Evolutionary conservation across 2,797 vertebrate genomes (phyloP).

Genomic region (Intellagama lesueurii): DNA sequence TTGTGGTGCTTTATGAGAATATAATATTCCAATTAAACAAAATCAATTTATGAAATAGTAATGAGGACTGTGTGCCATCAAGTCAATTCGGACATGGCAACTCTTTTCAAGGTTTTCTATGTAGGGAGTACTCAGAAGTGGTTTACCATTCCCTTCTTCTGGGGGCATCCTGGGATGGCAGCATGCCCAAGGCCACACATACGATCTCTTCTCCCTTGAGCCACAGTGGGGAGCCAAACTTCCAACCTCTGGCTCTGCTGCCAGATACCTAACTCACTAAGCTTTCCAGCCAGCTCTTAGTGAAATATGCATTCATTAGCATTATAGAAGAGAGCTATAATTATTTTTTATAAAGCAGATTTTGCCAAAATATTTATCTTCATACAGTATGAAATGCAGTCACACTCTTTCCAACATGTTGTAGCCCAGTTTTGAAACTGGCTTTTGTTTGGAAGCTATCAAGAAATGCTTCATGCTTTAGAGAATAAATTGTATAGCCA

Average conservation of each 20-base stretch:
- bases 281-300: not conserved
- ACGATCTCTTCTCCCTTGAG: too few species aligned
- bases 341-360: slow-evolving; percentile 9
- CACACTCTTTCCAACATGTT: not conserved
- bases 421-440: not conserved
- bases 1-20: not conserved
- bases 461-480: not conserved
- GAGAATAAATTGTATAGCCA: not conserved
- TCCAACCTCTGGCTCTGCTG: too few species aligned
- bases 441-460: not conserved
- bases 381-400: not conserved
- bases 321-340: slow-evolving; percentile 5
- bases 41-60: not conserved
- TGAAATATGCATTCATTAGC: not conserved
- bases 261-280: too few species aligned
- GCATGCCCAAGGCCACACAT: too few species aligned
- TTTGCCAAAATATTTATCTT: not conserved
- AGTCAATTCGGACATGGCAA: too few species aligned
- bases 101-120: too few species aligned
- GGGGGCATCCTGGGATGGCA: too few species aligned
- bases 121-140: too few species aligned
- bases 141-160: too few species aligned
- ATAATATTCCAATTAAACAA: not conserved
- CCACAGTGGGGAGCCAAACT: too few species aligned
- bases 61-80: too few species aligned